These are phyloP conservation scores for Drosophila eugracilis DNA, from an alignment of 1,140 invertebrate genomes.

Conservation along the genomic window DNA sequence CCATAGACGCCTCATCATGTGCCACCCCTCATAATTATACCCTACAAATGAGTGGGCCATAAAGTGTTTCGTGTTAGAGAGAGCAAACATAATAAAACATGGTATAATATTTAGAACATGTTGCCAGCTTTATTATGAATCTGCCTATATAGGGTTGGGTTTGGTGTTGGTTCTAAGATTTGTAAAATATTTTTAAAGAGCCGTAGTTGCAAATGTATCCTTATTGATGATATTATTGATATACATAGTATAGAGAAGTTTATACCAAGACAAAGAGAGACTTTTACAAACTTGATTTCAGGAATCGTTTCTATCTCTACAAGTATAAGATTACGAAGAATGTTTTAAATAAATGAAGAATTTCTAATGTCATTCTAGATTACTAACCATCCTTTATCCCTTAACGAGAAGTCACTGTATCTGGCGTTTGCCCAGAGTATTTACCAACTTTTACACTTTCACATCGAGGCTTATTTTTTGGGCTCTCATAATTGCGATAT, in stretches of 20 bases:
- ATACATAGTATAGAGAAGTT: too few relatives aligned
- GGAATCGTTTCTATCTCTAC: background rate
- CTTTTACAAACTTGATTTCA: too few relatives aligned
- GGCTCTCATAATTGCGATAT: constrained; percentile 59
- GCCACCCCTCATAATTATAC: constrained; percentile 38
- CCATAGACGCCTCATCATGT: constrained; percentile 14
- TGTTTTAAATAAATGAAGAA: too few relatives aligned
- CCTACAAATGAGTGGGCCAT: constrained; percentile 19
- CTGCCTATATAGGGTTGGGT: background rate
- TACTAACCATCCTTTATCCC: background rate
- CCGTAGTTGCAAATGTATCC: too few relatives aligned
- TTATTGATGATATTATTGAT: too few relatives aligned
- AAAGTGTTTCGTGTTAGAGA: constrained; percentile 19
- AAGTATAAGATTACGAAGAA: too few relatives aligned
- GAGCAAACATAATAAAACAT: constrained; percentile 15
- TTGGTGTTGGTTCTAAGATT: background rate
- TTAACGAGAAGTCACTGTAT: too few relatives aligned
- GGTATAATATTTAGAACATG: constrained; percentile 9
- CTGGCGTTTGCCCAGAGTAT: background rate
- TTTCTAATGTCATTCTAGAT: too few relatives aligned
- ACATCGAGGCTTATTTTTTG: background rate
- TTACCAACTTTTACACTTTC: constrained; percentile 18
- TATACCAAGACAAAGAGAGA: too few relatives aligned
- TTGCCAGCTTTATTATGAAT: background rate
- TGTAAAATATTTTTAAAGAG: background rate